Evolutionary conservation across 2,797 vertebrate species (phyloP).

Genomic region (Hydrolagus colliei): DNA sequence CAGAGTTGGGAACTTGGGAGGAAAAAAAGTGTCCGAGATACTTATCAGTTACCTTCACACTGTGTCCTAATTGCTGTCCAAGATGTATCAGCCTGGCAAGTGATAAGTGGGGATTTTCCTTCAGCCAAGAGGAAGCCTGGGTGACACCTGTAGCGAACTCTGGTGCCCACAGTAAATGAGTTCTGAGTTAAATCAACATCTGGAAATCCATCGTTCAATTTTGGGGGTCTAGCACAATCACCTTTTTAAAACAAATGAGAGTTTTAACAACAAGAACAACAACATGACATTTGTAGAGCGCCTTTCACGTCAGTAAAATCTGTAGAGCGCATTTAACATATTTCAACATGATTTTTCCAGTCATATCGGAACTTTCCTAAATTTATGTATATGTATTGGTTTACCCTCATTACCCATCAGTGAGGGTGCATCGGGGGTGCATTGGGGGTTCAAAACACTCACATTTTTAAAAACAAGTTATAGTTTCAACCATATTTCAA

Average conservation of each 20-base stretch:
- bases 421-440: no score
- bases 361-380: no score
- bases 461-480: not conserved
- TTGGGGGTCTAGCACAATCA: not conserved
- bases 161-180: not conserved
- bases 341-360: no score
- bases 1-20: no score
- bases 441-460: not conserved
- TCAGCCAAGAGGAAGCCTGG: not conserved
- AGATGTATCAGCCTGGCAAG: not conserved
- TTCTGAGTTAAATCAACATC: not conserved
- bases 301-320: no score
- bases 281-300: no score
- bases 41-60: constrained; percentile 1
- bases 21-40: no score
- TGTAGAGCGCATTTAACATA: no score
- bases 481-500: not conserved
- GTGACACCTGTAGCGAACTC: not conserved
- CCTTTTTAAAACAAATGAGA: not conserved
- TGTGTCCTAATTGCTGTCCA: not conserved
- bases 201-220: not conserved
- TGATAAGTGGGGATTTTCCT: no score
- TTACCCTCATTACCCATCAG: no score
- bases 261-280: not conserved
- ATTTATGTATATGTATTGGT: no score